Evolutionary conservation across 30 jellyfish, hydroid and myxozoan species (phyloP).

Genomic region (Hydra vulgaris): DNA sequence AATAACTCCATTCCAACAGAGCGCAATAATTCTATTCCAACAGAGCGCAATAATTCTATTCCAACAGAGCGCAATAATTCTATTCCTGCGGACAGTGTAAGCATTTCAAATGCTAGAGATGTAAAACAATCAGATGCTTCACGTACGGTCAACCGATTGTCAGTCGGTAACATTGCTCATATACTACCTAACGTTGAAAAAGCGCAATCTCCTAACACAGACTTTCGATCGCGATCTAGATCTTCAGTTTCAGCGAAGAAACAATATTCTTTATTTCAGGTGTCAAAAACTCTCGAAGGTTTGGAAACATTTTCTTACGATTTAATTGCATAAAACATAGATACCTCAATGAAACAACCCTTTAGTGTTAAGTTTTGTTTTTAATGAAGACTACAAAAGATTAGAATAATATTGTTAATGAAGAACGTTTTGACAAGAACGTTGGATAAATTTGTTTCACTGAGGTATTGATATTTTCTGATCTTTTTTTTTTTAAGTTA

Average conservation of each 20-base stretch:
- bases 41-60: too few species aligned
- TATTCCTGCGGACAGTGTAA: too few species aligned
- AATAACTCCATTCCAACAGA: not conserved
- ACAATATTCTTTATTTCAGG: conserved; percentile 16
- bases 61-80: not conserved
- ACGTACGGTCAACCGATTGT: not conserved
- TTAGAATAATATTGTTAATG: too few species aligned
- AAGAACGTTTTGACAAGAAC: too few species aligned
- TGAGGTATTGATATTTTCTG: too few species aligned
- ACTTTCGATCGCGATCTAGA: not conserved
- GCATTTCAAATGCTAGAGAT: not conserved
- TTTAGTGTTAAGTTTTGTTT: too few species aligned
- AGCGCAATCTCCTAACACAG: not conserved
- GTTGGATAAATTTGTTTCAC: too few species aligned
- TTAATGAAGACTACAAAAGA: too few species aligned
- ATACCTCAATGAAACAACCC: too few species aligned
- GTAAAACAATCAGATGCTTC: not conserved
- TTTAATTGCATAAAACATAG: not conserved
- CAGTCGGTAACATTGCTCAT: not conserved
- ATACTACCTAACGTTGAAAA: conserved; percentile 21
- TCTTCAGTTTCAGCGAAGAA: not conserved
- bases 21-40: not conserved
- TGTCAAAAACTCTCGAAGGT: conserved; percentile 29
- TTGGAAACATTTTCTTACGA: not conserved
- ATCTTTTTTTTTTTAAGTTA: too few species aligned